These are phyloP conservation scores for Pogonognathellus flavescens DNA, from an alignment of 1,140 invertebrate species.

Conservation along the genomic window DNA sequence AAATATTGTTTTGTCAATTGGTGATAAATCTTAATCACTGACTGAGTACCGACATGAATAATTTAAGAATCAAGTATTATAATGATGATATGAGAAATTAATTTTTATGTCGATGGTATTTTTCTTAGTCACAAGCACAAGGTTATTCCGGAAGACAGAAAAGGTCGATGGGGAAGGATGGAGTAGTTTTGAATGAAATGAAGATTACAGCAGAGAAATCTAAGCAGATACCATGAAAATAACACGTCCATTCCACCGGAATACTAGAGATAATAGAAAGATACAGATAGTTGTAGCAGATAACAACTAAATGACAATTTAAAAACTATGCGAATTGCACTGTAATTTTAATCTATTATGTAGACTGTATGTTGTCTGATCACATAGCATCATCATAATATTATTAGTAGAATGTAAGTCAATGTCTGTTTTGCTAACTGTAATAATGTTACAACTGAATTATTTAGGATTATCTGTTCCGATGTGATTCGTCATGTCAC, in stretches of 20 bases:
- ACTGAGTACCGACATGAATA: neutral
- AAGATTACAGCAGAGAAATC: slow-evolving; percentile 10
- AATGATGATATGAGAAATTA: neutral
- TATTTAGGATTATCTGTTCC: too few species aligned
- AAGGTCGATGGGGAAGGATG: neutral
- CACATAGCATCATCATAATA: too few species aligned
- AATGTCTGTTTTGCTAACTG: too few species aligned
- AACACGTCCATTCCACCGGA: neutral
- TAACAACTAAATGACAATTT: slow-evolving; percentile 1
- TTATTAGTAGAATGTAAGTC: too few species aligned
- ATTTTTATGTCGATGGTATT: neutral
- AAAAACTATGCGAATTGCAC: too few species aligned
- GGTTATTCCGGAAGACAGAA: slow-evolving; percentile 59
- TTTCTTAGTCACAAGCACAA: slow-evolving; percentile 39
- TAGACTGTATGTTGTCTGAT: too few species aligned
- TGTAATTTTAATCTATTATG: too few species aligned
- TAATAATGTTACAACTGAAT: too few species aligned
- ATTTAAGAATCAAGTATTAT: too few species aligned
- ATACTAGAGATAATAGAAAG: neutral
- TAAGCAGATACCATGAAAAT: slow-evolving; percentile 5
- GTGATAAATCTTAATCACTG: too few species aligned
- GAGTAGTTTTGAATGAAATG: neutral
- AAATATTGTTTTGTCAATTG: too few species aligned
- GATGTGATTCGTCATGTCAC: too few species aligned
- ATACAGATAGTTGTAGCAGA: neutral